phyloP scores from a whole-genome alignment of 2,113 vertebrate genomes.

The Capra hircus region DNA sequence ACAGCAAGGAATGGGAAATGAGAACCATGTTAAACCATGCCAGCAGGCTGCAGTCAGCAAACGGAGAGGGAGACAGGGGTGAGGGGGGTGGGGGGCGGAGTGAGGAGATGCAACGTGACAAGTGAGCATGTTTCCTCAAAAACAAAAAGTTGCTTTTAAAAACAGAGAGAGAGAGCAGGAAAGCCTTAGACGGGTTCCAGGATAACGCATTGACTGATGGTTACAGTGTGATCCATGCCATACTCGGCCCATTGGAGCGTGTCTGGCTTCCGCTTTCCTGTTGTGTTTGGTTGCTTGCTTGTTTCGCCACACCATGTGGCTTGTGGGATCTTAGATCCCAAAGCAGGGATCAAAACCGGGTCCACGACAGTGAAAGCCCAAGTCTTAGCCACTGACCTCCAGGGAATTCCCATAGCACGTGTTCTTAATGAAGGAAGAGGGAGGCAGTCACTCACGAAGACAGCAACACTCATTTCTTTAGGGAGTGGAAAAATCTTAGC shows the following conservation, averaged over 20 bases:
- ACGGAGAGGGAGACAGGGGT: background rate
- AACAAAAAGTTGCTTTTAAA: background rate
- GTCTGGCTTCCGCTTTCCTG: background rate
- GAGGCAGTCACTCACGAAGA: too few species aligned
- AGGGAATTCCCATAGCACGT: background rate
- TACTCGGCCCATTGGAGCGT: background rate
- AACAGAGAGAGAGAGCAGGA: background rate
- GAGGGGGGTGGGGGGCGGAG: accelerated
- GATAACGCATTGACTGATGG: background rate
- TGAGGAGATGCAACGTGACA: background rate
- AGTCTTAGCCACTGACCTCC: background rate
- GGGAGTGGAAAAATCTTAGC: background rate
- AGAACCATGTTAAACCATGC: background rate
- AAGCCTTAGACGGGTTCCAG: background rate
- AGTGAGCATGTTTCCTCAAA: background rate
- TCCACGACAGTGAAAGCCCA: background rate
- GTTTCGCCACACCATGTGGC: background rate
- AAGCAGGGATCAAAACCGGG: background rate
- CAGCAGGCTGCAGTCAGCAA: background rate
- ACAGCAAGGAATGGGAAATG: background rate
- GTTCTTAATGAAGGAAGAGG: background rate
- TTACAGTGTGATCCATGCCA: background rate
- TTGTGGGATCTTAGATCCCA: background rate
- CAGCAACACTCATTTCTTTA: background rate
- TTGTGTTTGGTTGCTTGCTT: background rate